Evolutionary conservation across 2,797 vertebrate species (phyloP).

Genomic region (Sebastes nivosus): DNA sequence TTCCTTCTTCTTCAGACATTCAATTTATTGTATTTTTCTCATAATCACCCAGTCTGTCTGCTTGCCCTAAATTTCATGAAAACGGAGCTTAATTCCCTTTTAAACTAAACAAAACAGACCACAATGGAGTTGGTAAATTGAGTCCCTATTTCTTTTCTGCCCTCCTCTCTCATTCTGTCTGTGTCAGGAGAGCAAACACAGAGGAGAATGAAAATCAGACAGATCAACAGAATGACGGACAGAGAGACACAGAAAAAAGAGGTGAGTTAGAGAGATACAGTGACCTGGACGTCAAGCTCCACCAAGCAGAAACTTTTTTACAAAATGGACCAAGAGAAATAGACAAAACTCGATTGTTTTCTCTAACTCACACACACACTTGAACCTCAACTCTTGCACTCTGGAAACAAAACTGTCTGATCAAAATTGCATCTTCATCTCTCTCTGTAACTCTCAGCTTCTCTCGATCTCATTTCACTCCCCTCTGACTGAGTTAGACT

Average conservation of each 20-base stretch:
- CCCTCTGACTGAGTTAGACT: conserved; percentile 31
- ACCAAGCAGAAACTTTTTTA: conserved; percentile 39
- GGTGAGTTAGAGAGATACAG: neutral
- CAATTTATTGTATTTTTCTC: neutral
- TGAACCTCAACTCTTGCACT: neutral
- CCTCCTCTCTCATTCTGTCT: neutral
- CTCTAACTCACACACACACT: neutral
- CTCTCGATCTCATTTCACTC: conserved; percentile 23
- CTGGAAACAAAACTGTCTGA: conserved; percentile 4
- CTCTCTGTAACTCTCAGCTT: neutral
- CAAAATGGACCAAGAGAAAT: conserved; percentile 4
- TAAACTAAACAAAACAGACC: conserved; percentile 3
- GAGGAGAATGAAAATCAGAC: neutral
- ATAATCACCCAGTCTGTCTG: neutral
- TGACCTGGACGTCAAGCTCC: conserved; percentile 39
- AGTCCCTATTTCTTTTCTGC: neutral
- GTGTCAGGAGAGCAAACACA: neutral
- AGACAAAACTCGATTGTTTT: neutral
- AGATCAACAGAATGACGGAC: conserved; percentile 10
- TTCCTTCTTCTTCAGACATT: neutral
- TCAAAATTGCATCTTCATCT: conserved; percentile 25
- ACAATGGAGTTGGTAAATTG: conserved; percentile 5
- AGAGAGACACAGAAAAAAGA: conserved; percentile 2
- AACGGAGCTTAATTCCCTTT: neutral
- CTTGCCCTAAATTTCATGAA: conserved; percentile 23